Evolutionary conservation across 2,113 vertebrate species (phyloP).

Genomic region (Myotis yumanensis): DNA sequence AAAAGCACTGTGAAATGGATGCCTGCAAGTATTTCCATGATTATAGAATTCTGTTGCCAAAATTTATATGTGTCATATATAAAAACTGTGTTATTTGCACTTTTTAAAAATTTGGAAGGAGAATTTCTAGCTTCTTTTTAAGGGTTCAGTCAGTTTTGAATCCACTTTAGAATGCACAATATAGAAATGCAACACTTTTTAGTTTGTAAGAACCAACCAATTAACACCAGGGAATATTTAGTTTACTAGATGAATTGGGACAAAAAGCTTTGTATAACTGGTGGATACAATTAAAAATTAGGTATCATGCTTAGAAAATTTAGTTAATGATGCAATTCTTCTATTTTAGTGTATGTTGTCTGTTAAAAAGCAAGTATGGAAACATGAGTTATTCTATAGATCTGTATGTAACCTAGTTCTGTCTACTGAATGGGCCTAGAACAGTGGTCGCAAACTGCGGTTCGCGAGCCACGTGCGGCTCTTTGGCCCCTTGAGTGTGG

Average conservation of each 20-base stretch:
- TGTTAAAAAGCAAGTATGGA: conserved; percentile 4
- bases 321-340: conserved; percentile 1
- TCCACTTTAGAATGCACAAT: not conserved
- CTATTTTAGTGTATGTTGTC: not conserved
- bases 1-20: not conserved
- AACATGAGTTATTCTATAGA: not conserved
- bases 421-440: not conserved
- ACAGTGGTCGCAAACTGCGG: not conserved
- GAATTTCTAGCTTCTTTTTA: not conserved
- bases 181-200: not conserved
- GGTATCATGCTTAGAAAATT: not conserved
- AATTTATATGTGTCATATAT: conserved; percentile 1
- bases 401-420: not conserved
- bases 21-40: not conserved
- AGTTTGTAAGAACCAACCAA: not conserved
- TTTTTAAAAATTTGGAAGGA: conserved; percentile 20
- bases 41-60: not conserved
- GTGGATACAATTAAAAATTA: not conserved
- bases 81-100: not conserved
- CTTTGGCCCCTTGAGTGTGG: no score
- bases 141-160: not conserved
- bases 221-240: not conserved
- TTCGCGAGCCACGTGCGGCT: no score
- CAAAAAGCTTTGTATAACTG: not conserved
- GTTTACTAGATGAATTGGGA: not conserved